Percentiles rank a stretch among this genome's conserved stretches.
Evolutionary conservation across 2,797 vertebrate genomes (phyloP).

Genomic region (Kryptolebias ocellatus): DNA sequence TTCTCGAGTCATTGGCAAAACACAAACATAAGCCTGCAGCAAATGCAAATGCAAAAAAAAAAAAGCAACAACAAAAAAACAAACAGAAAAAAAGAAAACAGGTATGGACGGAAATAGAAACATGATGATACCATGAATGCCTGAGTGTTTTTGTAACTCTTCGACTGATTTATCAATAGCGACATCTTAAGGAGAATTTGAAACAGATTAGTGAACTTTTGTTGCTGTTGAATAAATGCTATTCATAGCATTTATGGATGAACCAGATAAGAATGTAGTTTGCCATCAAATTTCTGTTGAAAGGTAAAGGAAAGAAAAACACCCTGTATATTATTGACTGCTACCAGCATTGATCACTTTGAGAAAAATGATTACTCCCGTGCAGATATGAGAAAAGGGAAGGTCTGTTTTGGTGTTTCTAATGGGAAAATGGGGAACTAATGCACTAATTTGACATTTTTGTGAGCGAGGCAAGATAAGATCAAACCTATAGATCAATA

Average conservation of each 20-base stretch:
- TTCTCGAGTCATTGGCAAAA: no score
- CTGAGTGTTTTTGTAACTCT: conserved; percentile 34
- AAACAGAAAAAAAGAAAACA: conserved; percentile 2
- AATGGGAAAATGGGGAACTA: conserved; percentile 10
- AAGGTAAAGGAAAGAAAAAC: conserved; percentile 18
- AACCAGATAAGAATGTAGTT: conserved; percentile 54
- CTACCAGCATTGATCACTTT: conserved; percentile 42
- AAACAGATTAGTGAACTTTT: conserved; percentile 65
- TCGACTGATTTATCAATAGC: conserved; percentile 42
- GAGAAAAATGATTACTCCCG: conserved; percentile 33
- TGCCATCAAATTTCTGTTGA: conserved; percentile 55
- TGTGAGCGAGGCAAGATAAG: no score
- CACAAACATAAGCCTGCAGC: no score
- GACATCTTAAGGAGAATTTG: conserved; percentile 51
- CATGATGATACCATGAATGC: conserved; percentile 42
- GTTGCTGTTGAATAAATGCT: conserved; percentile 63
- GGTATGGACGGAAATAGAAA: not conserved
- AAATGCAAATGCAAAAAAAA: no score
- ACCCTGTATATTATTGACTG: conserved; percentile 15
- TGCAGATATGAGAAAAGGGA: not conserved
- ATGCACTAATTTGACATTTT: not conserved
- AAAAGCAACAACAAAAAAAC: not conserved
- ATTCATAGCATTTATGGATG: conserved; percentile 64
- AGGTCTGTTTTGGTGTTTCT: not conserved
- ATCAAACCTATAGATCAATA: no score